phyloP scores from a whole-genome alignment of 2,888 invertebrate genomes.

The Plagiodera versicolora region DNA sequence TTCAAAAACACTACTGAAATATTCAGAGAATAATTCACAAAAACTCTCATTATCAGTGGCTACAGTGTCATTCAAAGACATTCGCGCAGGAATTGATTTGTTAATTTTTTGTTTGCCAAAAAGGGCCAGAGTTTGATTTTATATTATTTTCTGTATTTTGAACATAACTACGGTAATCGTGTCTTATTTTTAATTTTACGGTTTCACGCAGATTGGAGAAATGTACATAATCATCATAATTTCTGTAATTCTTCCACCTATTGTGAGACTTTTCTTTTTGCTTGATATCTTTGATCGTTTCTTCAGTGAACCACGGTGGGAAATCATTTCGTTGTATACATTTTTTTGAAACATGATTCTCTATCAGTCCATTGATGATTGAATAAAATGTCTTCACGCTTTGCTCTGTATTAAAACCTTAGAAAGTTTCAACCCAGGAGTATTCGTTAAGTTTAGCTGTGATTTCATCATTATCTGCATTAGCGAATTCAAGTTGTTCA shows the following conservation, averaged over 20 bases:
- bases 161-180: background rate
- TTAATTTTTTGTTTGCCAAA: background rate
- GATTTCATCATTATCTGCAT: too few species aligned
- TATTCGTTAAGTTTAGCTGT: conserved; percentile 1
- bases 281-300: background rate
- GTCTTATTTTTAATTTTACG: background rate
- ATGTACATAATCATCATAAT: too few species aligned
- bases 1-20: background rate
- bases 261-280: background rate
- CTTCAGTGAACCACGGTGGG: too few species aligned
- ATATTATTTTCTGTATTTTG: background rate
- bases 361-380: background rate
- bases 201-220: background rate
- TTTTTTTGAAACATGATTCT: too few species aligned
- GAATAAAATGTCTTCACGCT: background rate
- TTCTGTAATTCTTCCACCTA: background rate
- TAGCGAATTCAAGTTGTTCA: background rate
- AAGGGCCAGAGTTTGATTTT: background rate
- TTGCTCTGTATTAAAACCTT: too few species aligned
- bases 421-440: background rate
- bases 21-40: too few species aligned
- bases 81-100: background rate
- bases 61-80: background rate
- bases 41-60: background rate
- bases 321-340: too few species aligned